Conservation (phyloP, 1,140 invertebrate genomes). For the Daktulosphaira vitifoliae region DNA sequence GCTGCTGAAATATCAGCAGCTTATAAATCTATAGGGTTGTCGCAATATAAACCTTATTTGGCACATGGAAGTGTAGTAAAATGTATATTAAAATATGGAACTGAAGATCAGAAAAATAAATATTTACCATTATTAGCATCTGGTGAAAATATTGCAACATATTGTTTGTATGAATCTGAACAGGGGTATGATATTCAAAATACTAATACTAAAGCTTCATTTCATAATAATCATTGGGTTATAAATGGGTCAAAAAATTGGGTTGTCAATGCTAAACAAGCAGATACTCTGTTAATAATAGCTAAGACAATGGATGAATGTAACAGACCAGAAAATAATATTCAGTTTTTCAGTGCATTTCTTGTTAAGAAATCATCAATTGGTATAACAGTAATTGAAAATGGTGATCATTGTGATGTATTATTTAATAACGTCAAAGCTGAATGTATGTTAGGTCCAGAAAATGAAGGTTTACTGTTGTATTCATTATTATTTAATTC, state of each 20-base stretch:
- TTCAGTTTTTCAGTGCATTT: slow-evolving; percentile 7
- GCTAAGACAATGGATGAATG: slow-evolving; percentile 25
- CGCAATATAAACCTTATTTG: not conserved
- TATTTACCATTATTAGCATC: slow-evolving; percentile 12
- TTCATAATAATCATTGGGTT: not conserved
- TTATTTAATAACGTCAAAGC: slow-evolving; percentile 3
- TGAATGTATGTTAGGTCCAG: slow-evolving; percentile 4
- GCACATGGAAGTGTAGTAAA: not conserved
- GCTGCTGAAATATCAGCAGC: not conserved
- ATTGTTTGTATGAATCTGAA: slow-evolving; percentile 6
- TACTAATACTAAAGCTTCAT: not conserved
- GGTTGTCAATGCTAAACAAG: not conserved
- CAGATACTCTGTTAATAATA: not conserved
- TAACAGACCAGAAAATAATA: slow-evolving; percentile 4
- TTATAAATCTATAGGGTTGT: not conserved
- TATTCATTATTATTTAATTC: not conserved
- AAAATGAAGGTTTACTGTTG: slow-evolving; percentile 1
- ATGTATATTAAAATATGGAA: not conserved
- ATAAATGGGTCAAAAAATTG: slow-evolving; percentile 14
- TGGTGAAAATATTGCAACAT: not conserved
- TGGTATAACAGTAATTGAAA: not conserved
- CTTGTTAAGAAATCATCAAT: not conserved
- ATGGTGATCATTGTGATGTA: not conserved
- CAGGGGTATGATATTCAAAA: slow-evolving; percentile 13
- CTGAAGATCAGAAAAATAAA: not conserved